These are phyloP conservation scores for Acleris sparsana DNA, from an alignment of 2,888 invertebrate genomes.

Conservation along the genomic window DNA sequence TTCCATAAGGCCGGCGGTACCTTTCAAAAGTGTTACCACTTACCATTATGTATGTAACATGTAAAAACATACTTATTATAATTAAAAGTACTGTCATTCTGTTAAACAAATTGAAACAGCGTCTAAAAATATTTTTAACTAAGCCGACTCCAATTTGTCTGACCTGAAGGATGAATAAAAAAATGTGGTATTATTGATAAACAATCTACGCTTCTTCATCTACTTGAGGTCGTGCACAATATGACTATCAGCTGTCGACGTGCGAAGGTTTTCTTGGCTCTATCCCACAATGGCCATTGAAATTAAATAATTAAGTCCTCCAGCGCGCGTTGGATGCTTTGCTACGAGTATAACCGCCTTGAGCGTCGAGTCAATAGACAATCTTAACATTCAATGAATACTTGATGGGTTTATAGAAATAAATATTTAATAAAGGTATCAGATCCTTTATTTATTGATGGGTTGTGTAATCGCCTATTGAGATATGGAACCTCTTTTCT, in stretches of 20 bases:
- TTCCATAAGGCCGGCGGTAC: too few species aligned
- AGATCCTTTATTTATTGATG: background rate
- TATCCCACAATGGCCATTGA: slow-evolving; percentile 29
- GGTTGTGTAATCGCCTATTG: too few species aligned
- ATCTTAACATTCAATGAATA: slow-evolving; percentile 5
- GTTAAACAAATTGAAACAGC: too few species aligned
- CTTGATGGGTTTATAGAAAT: background rate
- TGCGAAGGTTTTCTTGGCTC: slow-evolving; percentile 22
- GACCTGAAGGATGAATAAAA: too few species aligned
- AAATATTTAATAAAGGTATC: background rate
- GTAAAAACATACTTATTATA: too few species aligned
- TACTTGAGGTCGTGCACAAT: background rate
- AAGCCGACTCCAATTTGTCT: too few species aligned
- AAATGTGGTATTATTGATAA: too few species aligned
- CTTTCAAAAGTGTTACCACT: too few species aligned
- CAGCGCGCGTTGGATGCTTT: slow-evolving; percentile 27
- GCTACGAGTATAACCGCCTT: slow-evolving; percentile 5
- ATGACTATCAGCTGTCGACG: slow-evolving; percentile 1
- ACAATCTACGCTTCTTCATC: background rate
- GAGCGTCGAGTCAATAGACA: background rate
- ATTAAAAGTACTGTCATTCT: too few species aligned
- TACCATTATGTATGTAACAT: too few species aligned
- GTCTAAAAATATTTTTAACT: too few species aligned
- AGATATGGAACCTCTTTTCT: too few species aligned
- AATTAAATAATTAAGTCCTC: slow-evolving; percentile 19